A percentile compares a stretch with the other conserved stretches of the same genome.
Evolutionary conservation across 2,113 vertebrate species (phyloP).

Genomic region (Rhegmatorhina hoffmannsi): DNA sequence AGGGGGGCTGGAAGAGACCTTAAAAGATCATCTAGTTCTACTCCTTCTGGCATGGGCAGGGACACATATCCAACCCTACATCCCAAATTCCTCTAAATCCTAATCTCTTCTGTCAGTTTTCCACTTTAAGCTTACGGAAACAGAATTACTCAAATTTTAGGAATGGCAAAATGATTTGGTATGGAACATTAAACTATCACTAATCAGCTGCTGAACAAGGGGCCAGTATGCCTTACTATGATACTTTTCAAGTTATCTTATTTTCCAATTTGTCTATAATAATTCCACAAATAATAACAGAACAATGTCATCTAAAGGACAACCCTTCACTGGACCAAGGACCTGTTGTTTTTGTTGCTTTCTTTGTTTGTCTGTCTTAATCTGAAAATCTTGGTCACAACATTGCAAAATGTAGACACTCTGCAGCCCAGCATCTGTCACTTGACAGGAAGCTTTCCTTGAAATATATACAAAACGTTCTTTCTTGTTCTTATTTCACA

Average conservation of each 20-base stretch:
- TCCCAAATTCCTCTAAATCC: neutral
- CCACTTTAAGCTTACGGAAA: neutral
- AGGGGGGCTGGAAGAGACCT: neutral
- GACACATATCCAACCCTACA: neutral
- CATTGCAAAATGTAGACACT: constrained; percentile 1
- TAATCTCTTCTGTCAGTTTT: neutral
- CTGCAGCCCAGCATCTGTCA: constrained; percentile 4
- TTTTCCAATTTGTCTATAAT: neutral
- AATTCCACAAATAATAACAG: neutral
- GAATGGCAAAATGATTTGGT: neutral
- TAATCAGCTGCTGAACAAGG: neutral
- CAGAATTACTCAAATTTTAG: neutral
- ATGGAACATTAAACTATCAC: neutral
- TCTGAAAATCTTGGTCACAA: constrained; percentile 18
- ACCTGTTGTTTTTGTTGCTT: neutral
- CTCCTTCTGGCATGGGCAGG: neutral
- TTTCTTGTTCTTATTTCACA: neutral
- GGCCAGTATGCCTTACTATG: neutral
- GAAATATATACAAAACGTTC: constrained; percentile 49
- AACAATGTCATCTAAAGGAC: neutral
- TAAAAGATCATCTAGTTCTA: neutral
- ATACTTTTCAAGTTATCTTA: neutral
- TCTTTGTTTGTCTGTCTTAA: neutral
- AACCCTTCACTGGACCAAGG: neutral
- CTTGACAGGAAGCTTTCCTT: constrained; percentile 14